These are phyloP conservation scores for Calvadosia cruxmelitensis DNA, from an alignment of 30 jellyfish, hydroid and myxozoan species.

Conservation along the genomic window DNA sequence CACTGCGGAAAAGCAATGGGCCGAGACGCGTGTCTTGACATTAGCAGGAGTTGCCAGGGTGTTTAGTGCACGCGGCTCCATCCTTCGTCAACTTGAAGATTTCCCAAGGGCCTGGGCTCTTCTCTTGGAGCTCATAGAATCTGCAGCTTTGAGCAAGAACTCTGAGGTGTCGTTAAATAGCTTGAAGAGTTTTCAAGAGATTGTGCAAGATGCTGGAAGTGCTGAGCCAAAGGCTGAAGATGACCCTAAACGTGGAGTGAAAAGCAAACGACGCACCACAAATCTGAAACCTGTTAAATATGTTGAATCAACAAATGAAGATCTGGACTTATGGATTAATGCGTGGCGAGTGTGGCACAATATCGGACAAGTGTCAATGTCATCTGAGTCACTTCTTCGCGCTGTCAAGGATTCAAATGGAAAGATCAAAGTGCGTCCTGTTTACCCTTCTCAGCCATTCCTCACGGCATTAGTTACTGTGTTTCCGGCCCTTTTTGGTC, in stretches of 20 bases:
- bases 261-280: conserved; percentile 2
- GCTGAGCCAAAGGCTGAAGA: conserved; percentile 13
- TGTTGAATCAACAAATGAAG: conserved; percentile 39
- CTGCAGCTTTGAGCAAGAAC: conserved; percentile 71
- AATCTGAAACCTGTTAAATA: conserved; percentile 32
- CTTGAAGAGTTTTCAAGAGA: conserved; percentile 81
- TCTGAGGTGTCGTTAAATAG: conserved; percentile 83
- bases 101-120: conserved; percentile 96
- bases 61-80: conserved; percentile 57
- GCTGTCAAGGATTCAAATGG: conserved; percentile 56
- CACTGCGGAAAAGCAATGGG: conserved; percentile 98
- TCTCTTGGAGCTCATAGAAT: conserved; percentile 70
- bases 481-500: conserved; percentile 77
- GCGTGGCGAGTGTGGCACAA: conserved; percentile 96
- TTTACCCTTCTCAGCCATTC: conserved; percentile 71
- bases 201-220: conserved; percentile 44
- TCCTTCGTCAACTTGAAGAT: conserved; percentile 40
- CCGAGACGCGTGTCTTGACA: conserved; percentile 85
- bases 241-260: conserved; percentile 4
- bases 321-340: conserved; percentile 68
- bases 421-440: conserved; percentile 21
- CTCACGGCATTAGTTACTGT: conserved; percentile 66
- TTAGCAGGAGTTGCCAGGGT: conserved; percentile 93
- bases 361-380: conserved; percentile 71
- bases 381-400: conserved; percentile 40